Base-by-base conservation (phyloP, 1,140 invertebrate species). In the Heliconius hermathena region DNA sequence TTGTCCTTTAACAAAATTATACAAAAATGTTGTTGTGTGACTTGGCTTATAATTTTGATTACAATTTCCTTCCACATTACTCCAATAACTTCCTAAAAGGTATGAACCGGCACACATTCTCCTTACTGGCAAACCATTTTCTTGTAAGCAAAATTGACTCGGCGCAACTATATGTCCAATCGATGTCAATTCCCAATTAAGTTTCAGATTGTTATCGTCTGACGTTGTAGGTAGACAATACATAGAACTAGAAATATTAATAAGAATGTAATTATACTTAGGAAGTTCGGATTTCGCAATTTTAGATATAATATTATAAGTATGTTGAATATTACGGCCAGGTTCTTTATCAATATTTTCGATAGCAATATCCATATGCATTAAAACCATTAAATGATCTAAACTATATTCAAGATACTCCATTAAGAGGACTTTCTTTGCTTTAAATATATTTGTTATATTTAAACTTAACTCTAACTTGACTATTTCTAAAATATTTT, bases 91-190 rank as follows among this genome's bases (percentile, higher is more conserved):
- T 41, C 95, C 95, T 13, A 82, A 79, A 18, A 93, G 80, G 83
- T 95, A 95, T 74, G 93, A 90, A 22, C 95, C 95, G 18, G 71
- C 41, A 82, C 95, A 95, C 29, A 82, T 77, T 83, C 95, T 85
- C 57, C 90, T 95, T 5, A 95, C 92, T 41, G 95, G 95, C 49
- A 94, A 85, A 13, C 92, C 93, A 85, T 95, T 94, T 41, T 83
- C 78, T 89, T 95, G 94, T 76, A 95, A 88, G 81, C 95, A 95
- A 73, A 95, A 92, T 81, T 95, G 90, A 76, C 89, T 89, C 8
- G 95, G 93, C 9, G 95, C 89, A 66, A 90, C 86, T 78, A 91
- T 93, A 38, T 92, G 88, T 8, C 92, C 92, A 46, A 95, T 92
- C 8, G 79, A 71, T 49, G 95, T 94, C 71, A 94, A 78, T 82